Evolutionary conservation across 2,113 vertebrate genomes (phyloP).

Genomic region (Synodontis membranacea): DNA sequence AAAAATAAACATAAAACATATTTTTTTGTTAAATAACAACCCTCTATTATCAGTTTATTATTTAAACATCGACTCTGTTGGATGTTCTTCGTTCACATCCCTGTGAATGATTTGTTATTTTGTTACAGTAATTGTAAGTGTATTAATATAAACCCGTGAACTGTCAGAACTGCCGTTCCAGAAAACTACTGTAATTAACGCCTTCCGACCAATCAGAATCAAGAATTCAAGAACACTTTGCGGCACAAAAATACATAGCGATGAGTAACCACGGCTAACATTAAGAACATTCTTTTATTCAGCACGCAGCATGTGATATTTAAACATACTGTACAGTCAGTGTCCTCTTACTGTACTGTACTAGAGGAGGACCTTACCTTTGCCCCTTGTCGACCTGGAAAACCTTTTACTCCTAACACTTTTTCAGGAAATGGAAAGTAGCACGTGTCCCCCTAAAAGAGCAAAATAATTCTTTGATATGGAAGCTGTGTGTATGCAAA

Average conservation of each 20-base stretch:
- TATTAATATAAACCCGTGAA: too few relatives aligned
- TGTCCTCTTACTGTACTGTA: neutral
- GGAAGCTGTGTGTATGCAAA: neutral
- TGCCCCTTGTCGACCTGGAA: neutral
- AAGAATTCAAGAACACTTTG: neutral
- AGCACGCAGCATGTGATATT: neutral
- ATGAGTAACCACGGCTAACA: neutral
- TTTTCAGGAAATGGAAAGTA: neutral
- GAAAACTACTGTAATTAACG: neutral
- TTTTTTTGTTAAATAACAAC: too few relatives aligned
- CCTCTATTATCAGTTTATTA: too few relatives aligned
- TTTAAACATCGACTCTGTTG: too few relatives aligned
- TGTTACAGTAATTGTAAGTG: too few relatives aligned
- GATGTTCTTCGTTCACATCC: too few relatives aligned
- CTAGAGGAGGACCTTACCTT: constrained; percentile 6
- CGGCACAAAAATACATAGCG: neutral
- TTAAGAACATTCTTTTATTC: neutral
- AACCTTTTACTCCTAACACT: constrained; percentile 1
- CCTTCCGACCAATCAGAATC: neutral
- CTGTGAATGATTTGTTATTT: too few relatives aligned
- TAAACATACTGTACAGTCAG: neutral
- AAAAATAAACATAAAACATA: too few relatives aligned
- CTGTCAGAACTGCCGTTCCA: too few relatives aligned
- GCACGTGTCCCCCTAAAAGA: neutral
- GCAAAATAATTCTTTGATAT: neutral